phyloP scores from a whole-genome alignment of 2,888 invertebrate genomes.

The Cinara cedri region DNA sequence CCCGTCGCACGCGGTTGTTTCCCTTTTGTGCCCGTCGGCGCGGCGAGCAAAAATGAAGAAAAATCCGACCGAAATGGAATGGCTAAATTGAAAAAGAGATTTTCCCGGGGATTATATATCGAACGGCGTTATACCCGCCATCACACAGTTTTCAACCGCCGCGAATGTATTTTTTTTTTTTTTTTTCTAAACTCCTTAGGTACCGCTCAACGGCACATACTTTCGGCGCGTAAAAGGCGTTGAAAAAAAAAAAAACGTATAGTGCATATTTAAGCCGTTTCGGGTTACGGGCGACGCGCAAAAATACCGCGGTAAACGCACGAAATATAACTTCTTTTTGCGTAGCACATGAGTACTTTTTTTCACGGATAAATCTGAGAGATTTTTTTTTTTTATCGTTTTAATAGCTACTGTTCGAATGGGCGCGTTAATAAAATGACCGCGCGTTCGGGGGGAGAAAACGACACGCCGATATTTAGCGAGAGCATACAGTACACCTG shows the following conservation, averaged over 20 bases:
- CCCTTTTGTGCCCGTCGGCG: slow-evolving; percentile 36
- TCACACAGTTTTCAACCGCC: slow-evolving; percentile 6
- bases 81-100: slow-evolving; percentile 52
- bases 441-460: too few relatives aligned
- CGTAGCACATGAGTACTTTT: too few relatives aligned
- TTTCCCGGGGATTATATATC: slow-evolving; percentile 35
- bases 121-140: slow-evolving; percentile 54
- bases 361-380: too few relatives aligned
- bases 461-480: too few relatives aligned
- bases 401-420: too few relatives aligned
- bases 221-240: background rate
- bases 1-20: background rate
- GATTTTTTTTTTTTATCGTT: too few relatives aligned
- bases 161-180: slow-evolving; percentile 35
- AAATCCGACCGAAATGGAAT: slow-evolving; percentile 11
- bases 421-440: too few relatives aligned
- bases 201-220: background rate
- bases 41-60: slow-evolving; percentile 39
- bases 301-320: background rate
- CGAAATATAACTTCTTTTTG: too few relatives aligned
- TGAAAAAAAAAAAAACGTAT: background rate
- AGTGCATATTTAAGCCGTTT: background rate
- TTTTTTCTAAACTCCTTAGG: slow-evolving; percentile 9
- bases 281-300: background rate
- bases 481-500: too few relatives aligned